Evolutionary conservation across 2,888 invertebrate genomes (phyloP).

Genomic region (Sycophila texana): DNA sequence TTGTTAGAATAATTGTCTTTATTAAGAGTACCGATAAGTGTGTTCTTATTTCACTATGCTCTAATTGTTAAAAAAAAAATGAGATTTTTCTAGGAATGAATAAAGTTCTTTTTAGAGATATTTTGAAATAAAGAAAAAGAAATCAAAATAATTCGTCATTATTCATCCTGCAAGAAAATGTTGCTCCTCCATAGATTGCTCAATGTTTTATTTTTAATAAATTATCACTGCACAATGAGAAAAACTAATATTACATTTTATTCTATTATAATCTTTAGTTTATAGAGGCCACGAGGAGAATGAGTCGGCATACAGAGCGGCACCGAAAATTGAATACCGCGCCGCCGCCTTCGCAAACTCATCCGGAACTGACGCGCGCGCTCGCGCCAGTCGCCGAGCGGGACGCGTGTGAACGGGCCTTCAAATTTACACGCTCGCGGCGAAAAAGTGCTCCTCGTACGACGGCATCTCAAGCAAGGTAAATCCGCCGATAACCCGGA

Average conservation of each 20-base stretch:
- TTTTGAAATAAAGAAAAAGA: too few relatives aligned
- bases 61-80: neutral
- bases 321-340: neutral
- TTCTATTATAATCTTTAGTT: too few relatives aligned
- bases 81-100: too few relatives aligned
- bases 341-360: slow-evolving; percentile 6
- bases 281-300: too few relatives aligned
- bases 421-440: slow-evolving; percentile 54
- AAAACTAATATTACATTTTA: too few relatives aligned
- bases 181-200: too few relatives aligned
- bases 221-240: too few relatives aligned
- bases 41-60: neutral
- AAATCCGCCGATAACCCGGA: slow-evolving; percentile 68
- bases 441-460: slow-evolving; percentile 60
- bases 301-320: too few relatives aligned
- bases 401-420: slow-evolving; percentile 59
- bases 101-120: too few relatives aligned
- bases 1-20: slow-evolving; percentile 2
- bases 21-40: neutral
- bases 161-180: too few relatives aligned
- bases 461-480: slow-evolving; percentile 63
- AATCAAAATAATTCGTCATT: too few relatives aligned
- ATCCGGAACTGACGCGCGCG: neutral
- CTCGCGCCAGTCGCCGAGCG: neutral
- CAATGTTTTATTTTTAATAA: too few relatives aligned